Evolutionary conservation across 2,113 vertebrate species (phyloP).

Genomic region (Psittacula cyanocephala): DNA sequence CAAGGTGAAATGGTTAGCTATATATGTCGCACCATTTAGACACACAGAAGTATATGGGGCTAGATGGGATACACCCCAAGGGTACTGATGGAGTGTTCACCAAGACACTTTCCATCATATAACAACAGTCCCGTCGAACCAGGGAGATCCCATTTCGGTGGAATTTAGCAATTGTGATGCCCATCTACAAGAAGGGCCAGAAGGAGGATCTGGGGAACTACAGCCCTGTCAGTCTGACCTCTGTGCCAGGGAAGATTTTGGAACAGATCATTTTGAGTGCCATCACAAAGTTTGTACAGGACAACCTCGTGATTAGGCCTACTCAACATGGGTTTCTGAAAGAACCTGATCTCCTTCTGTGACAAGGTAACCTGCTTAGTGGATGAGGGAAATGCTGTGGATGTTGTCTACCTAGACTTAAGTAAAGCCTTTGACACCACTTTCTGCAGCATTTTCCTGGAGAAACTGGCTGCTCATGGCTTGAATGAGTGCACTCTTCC

Average conservation of each 20-base stretch:
- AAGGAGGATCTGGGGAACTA: neutral
- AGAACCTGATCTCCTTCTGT: neutral
- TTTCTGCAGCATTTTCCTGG: neutral
- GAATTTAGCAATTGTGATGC: neutral
- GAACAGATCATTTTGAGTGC: neutral
- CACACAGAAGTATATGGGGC: no score
- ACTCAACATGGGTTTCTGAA: neutral
- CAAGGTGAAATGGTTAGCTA: neutral
- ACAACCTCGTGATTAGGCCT: neutral
- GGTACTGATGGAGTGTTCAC: neutral
- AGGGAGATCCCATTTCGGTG: neutral
- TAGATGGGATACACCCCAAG: neutral
- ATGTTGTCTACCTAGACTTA: neutral
- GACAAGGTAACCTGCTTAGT: neutral
- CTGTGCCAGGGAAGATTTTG: neutral
- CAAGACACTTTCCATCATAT: neutral
- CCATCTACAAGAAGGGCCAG: neutral
- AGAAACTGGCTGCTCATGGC: neutral
- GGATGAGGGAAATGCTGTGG: neutral
- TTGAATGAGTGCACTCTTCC: accelerated
- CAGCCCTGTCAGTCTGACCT: neutral
- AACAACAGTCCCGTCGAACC: neutral
- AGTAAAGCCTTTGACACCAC: neutral
- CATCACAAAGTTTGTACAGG: accelerated
- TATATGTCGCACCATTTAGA: neutral